A percentile compares a stretch with the other conserved stretches of the same genome.
Conservation (phyloP, 2,888 invertebrate genomes). For the Penaeus monodon region DNA sequence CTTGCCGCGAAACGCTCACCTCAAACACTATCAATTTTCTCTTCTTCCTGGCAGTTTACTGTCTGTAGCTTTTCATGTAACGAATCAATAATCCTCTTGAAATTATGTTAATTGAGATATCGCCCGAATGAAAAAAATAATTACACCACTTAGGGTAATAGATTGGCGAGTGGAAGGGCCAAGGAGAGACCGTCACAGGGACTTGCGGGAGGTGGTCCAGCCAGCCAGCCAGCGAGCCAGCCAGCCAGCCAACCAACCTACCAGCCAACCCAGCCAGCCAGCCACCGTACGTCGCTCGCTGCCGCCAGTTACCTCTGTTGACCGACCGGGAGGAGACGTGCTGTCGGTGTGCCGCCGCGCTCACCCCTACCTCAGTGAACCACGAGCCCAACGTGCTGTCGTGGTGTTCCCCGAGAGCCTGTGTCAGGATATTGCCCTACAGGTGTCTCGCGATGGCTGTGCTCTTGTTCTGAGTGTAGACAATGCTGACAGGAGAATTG, state of each 20-base stretch:
- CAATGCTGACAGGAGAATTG: background rate
- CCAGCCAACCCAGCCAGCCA: constrained; percentile 29
- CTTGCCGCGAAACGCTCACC: constrained; percentile 22
- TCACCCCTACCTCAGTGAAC: constrained; percentile 16
- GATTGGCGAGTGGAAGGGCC: constrained; percentile 29
- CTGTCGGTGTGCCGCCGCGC: background rate
- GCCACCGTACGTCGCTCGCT: constrained; percentile 37
- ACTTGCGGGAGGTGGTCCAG: background rate
- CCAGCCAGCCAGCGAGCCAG: constrained; percentile 24
- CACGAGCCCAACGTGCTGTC: constrained; percentile 15
- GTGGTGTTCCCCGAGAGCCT: constrained; percentile 9
- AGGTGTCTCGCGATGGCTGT: constrained; percentile 19
- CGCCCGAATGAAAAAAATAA: constrained; percentile 21
- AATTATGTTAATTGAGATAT: constrained; percentile 20
- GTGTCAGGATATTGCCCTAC: background rate
- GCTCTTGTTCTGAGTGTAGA: constrained; percentile 9
- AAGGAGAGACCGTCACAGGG: constrained; percentile 13
- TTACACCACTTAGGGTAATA: constrained; percentile 41
- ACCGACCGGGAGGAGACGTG: constrained; percentile 30
- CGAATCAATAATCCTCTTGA: too few species aligned
- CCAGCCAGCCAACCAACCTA: constrained; percentile 44
- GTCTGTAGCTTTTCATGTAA: too few species aligned
- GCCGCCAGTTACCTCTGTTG: constrained; percentile 57
- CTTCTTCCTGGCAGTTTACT: constrained; percentile 1
- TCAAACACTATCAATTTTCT: constrained; percentile 50